A percentile compares a stretch with the other conserved stretches of the same genome.
These are phyloP conservation scores for Choloepus didactylus DNA, from an alignment of 2,797 vertebrate genomes.

Conservation along the genomic window DNA sequence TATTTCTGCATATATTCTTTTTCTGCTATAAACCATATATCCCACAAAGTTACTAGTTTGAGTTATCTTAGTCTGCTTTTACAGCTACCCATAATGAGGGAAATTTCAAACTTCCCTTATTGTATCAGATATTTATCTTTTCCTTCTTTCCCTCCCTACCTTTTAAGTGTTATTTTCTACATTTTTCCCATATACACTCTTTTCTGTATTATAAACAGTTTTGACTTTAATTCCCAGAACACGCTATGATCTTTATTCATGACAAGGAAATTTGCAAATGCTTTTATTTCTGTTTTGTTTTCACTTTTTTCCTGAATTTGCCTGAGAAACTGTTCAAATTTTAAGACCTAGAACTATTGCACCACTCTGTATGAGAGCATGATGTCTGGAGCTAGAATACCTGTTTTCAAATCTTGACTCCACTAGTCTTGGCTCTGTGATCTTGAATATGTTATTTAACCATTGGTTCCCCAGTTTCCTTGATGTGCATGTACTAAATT, in stretches of 20 bases:
- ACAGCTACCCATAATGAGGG: too few relatives aligned
- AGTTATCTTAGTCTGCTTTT: too few relatives aligned
- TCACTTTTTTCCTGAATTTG: not conserved
- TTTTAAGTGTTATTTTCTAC: too few relatives aligned
- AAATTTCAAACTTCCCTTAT: too few relatives aligned
- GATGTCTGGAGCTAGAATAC: not conserved
- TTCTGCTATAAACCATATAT: too few relatives aligned
- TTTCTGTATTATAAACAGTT: too few relatives aligned
- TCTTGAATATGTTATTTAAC: not conserved
- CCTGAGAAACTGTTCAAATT: not conserved
- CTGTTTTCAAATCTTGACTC: not conserved
- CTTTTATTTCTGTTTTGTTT: not conserved
- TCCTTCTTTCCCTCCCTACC: too few relatives aligned
- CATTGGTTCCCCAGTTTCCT: not conserved
- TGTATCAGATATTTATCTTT: too few relatives aligned
- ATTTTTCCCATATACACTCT: too few relatives aligned
- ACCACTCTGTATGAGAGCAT: not conserved
- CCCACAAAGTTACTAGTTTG: too few relatives aligned
- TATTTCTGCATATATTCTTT: too few relatives aligned
- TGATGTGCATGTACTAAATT: not conserved
- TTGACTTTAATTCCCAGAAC: not conserved
- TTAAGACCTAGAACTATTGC: not conserved
- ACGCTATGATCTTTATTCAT: not conserved
- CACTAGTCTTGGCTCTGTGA: not conserved
- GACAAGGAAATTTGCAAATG: not conserved